Evolutionary conservation across 2,113 vertebrate species (phyloP), one percentile per base, ranked within the genome.

Genomic region (Ammodytes dubius): DNA sequence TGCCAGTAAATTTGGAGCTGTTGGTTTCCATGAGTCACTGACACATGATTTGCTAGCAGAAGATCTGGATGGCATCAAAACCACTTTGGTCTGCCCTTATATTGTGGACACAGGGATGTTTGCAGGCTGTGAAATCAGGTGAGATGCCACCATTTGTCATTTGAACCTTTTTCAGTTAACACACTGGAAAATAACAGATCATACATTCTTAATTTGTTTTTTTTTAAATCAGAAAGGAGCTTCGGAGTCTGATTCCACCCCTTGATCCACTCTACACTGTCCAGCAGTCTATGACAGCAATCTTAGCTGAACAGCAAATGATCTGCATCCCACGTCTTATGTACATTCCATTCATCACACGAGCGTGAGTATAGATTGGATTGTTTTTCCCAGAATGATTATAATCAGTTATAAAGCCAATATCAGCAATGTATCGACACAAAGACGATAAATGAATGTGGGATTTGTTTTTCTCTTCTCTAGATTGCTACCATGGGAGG

Each of bases 11-110:
- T 96, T 94, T 84, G 94, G 93, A 43, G 92, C 87, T 0, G 92
- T 94, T 1, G 93, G 94, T 39, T 95, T 94, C 83, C 92, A 94
- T 2, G 93, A 95, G 87, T 94, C 94, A 5, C 81, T 95, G 78
- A 87, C 91, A 11, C 93, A 95, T 1, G 90, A 93, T 60, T 42
- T 95, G 63, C 86, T 76, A 0, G 92, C 92, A 53, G 93, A 93
- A 27, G 81, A 90, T 14, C 69, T 90, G 42, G 79, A 81, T 7
- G 90, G 87, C 37, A 90, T 94, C 82, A 95, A 94, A 88, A 95
- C 92, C 17, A 94, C 94, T 12, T 85, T 95, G 8, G 86, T 94
- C 11, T 94, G 93, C 61, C 93, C 94, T 7, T 95, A 92, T 66
- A 93, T 95, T 19, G 91, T 93, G 0, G 85, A 95, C 70, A 92